Evolutionary conservation across 2,888 invertebrate species (phyloP).

Genomic region (Epirrhoe alternata): DNA sequence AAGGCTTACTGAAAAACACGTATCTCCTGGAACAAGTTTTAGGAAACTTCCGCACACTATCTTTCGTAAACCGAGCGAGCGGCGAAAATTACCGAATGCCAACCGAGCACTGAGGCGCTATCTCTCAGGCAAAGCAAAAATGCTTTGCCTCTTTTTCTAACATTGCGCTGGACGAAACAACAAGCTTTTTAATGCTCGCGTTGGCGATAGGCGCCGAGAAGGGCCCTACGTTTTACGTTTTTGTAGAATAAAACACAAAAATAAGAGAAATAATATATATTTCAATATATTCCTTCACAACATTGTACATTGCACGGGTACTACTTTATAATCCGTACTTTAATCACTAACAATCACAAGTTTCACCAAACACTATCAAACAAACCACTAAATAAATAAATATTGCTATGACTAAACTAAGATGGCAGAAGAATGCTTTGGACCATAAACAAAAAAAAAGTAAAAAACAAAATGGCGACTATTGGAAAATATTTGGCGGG

Average conservation of each 20-base stretch:
- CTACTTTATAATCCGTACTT: slow-evolving; percentile 53
- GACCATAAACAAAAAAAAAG: slow-evolving; percentile 6
- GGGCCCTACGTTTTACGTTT: no score
- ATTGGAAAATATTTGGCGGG: not conserved
- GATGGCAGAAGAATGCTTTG: slow-evolving; percentile 29
- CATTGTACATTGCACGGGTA: slow-evolving; percentile 61
- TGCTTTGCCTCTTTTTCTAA: no score
- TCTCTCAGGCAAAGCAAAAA: no score
- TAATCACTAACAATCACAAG: slow-evolving; percentile 53
- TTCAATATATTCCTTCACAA: slow-evolving; percentile 78
- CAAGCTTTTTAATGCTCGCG: no score
- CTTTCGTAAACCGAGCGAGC: no score
- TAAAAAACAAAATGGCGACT: slow-evolving; percentile 16
- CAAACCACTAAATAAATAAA: slow-evolving; percentile 66
- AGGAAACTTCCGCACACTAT: no score
- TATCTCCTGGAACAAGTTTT: no score
- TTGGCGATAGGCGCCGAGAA: not conserved
- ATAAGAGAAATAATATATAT: slow-evolving; percentile 82
- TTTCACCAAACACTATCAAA: slow-evolving; percentile 49
- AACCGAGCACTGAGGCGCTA: no score
- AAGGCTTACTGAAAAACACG: no score
- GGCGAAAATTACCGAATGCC: no score
- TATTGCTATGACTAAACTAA: slow-evolving; percentile 53
- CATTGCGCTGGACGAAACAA: no score
- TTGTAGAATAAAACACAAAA: slow-evolving; percentile 53